A percentile compares a stretch with the other conserved stretches of the same genome.
These are phyloP conservation scores for Zapus hudsonius DNA, from an alignment of 2,113 vertebrate genomes.

Conservation along the genomic window DNA sequence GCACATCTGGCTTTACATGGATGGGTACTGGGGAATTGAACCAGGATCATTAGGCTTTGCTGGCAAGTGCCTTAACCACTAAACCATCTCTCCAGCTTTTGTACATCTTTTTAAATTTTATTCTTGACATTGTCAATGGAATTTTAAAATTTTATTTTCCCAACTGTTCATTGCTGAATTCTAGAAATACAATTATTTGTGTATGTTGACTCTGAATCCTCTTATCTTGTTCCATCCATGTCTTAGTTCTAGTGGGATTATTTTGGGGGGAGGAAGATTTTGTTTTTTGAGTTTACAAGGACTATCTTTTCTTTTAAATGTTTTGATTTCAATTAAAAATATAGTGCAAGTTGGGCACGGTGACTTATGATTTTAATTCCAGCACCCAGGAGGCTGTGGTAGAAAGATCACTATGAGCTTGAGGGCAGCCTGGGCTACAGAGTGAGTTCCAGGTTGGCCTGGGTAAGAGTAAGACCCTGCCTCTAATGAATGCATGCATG, in stretches of 20 bases:
- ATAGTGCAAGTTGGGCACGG: too few species aligned
- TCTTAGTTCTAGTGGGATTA: not conserved
- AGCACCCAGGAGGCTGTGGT: too few species aligned
- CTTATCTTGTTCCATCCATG: not conserved
- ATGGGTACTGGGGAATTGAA: not conserved
- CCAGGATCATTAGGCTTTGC: not conserved
- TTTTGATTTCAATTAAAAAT: slow-evolving; percentile 29
- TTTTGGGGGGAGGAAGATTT: too few species aligned
- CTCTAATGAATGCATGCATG: too few species aligned
- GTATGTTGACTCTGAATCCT: not conserved
- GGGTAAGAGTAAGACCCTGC: too few species aligned
- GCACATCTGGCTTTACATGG: not conserved
- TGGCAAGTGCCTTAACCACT: not conserved
- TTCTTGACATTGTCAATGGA: not conserved
- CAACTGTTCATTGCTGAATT: not conserved
- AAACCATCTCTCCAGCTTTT: not conserved
- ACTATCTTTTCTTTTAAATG: not conserved
- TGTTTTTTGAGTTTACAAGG: slow-evolving; percentile 8
- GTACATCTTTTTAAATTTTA: not conserved
- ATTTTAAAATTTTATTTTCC: slow-evolving; percentile 40
- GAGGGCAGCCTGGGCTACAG: too few species aligned
- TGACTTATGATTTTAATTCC: too few species aligned
- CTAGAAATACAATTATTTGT: slow-evolving; percentile 10
- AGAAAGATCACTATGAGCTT: too few species aligned
- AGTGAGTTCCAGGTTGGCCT: too few species aligned